Evolutionary conservation across 2,797 vertebrate species (phyloP), one percentile per base, ranked within the genome.

Genomic region (Valencia hispanica): DNA sequence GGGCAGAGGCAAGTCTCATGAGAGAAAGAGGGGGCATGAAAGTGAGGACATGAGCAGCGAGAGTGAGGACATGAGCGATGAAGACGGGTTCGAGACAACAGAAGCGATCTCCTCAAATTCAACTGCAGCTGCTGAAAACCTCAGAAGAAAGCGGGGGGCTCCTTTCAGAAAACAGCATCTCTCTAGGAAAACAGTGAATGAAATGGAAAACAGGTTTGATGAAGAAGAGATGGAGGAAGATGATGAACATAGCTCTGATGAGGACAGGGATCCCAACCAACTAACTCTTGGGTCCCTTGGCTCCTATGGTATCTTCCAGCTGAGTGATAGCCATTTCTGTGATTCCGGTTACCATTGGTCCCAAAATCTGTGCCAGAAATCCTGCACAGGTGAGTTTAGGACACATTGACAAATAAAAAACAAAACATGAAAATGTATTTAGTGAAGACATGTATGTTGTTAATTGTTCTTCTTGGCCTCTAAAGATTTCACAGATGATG

Each of bases 401-500:
- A 61, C 12, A 7, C 20, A 2, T 5, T 18, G 18, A 57, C 25
- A 41, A 30, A 45, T 14, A 43, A 25, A 15, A 73, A 12, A 39
- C 2, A 32, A 3, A 18, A 27, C 17, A 17, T 22, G 5, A 59
- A 32, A 34, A 5, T 20, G 1, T 57, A 0, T 1, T 30, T 0
- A 57, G 5, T 50, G 27, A 0, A 39, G 6, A 55, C 43, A 4
- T 55, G 59, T 2, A 32, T 47, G 39, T 57, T 47, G 2, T 3
- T 9, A 20, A 43, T 17, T 1, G n/a, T 48, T 61, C 18, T 12
- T 59, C 2, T 15, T 7, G 5, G 6, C 32, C 30, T 51, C 68
- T 61, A 1, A 48, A 94, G 92, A 68, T 25, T 87, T 93, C 34
- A 72, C 65, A 0, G 85, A 92, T 74, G 84, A 88, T 12, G 20